Evolutionary conservation across 2,888 invertebrate species (phyloP).

Genomic region (Cheiracanthium punctorium): DNA sequence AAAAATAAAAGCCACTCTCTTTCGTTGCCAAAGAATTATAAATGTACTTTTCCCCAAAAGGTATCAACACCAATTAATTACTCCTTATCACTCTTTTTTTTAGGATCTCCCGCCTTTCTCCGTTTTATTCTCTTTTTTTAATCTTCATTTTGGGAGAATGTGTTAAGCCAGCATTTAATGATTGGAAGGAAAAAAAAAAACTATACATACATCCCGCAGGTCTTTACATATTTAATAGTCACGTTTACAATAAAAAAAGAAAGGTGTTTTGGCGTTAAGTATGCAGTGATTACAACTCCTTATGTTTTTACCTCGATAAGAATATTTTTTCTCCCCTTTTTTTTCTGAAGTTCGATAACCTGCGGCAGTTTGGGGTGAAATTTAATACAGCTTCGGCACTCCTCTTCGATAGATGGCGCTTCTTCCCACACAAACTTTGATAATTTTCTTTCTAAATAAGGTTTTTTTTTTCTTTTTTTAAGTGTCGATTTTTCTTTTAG

Average conservation of each 20-base stretch:
- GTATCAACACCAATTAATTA: conserved; percentile 15
- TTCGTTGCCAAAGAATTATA: conserved; percentile 2
- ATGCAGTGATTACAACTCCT: conserved; percentile 2
- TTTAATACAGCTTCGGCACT: neutral
- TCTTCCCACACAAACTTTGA: neutral
- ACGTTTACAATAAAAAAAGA: conserved; percentile 6
- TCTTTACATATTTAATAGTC: conserved; percentile 17
- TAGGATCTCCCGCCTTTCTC: neutral
- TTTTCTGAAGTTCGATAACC: neutral
- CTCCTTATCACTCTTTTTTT: conserved; percentile 1
- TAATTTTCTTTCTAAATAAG: neutral
- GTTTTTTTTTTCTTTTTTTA: neutral
- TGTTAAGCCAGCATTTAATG: conserved; percentile 10
- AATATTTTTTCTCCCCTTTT: neutral
- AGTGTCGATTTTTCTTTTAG: neutral
- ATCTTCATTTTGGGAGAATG: neutral
- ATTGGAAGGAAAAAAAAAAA: neutral
- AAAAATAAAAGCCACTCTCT: neutral
- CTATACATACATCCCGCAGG: neutral
- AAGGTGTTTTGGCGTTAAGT: neutral
- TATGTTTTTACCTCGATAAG: conserved; percentile 2
- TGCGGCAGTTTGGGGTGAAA: neutral
- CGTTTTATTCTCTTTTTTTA: neutral
- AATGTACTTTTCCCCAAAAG: conserved; percentile 8
- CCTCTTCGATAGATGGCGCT: neutral